Conservation (phyloP, 2,888 invertebrate genomes). For the Harpalus rufipes region DNA sequence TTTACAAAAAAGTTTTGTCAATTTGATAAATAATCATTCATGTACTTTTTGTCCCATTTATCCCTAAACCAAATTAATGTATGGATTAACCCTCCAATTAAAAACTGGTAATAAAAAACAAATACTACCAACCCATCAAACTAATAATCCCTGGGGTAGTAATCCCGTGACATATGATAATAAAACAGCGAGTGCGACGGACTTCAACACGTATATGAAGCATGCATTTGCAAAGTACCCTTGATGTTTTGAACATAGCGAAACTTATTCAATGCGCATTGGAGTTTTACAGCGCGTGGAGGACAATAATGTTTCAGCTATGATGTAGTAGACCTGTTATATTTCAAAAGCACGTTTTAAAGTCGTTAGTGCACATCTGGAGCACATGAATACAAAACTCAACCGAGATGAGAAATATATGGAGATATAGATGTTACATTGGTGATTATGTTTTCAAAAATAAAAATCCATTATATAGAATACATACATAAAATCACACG, state of each 20-base stretch:
- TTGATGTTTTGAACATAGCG: constrained; percentile 6
- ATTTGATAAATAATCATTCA: no score
- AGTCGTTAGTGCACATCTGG: constrained; percentile 43
- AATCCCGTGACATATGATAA: neutral
- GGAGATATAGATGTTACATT: no score
- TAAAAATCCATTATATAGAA: no score
- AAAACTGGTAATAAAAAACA: neutral
- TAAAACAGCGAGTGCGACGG: neutral
- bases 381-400: constrained; percentile 32
- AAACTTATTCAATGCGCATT: constrained; percentile 23
- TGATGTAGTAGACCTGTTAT: constrained; percentile 34
- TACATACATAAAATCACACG: no score
- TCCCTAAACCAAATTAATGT: no score
- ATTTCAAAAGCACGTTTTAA: constrained; percentile 41
- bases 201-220: neutral
- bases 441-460: no score
- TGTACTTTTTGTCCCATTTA: no score
- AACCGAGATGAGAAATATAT: neutral
- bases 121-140: neutral
- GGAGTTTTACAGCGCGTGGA: neutral
- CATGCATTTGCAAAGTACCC: neutral
- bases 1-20: no score
- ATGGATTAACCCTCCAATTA: neutral
- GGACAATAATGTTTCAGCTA: constrained; percentile 15
- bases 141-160: neutral